Conservation (phyloP, 92 coral and sea anemone genomes). For the Galaxea fascicularis region DNA sequence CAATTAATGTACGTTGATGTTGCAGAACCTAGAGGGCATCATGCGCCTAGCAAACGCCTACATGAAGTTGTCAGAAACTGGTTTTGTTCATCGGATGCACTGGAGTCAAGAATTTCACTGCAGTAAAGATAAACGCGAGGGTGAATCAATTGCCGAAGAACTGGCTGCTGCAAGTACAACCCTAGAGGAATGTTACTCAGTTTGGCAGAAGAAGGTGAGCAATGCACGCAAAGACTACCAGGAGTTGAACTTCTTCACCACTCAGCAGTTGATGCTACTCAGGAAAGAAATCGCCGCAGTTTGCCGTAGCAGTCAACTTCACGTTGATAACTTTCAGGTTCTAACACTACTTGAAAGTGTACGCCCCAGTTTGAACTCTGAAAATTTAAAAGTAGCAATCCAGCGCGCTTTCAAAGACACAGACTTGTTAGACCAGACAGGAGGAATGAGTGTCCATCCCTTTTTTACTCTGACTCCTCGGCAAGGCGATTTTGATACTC, state of each 20-base stretch:
- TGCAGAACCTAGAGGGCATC: constrained; percentile 74
- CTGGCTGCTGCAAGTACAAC: constrained; percentile 50
- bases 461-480: not conserved
- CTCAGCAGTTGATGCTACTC: constrained; percentile 76
- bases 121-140: constrained; percentile 51
- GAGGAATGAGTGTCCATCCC: not conserved
- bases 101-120: constrained; percentile 78
- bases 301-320: constrained; percentile 48
- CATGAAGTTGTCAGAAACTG: constrained; percentile 63
- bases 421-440: not conserved
- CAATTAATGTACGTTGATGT: not conserved
- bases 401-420: constrained; percentile 39
- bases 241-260: constrained; percentile 80
- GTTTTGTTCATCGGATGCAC: constrained; percentile 58
- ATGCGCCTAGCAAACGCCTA: constrained; percentile 63
- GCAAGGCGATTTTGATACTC: not conserved
- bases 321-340: constrained; percentile 52
- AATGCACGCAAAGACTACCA: no score
- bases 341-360: no score
- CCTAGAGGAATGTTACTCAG: constrained; percentile 64
- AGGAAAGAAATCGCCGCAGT: constrained; percentile 74
- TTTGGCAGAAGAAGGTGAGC: constrained; percentile 70
- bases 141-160: constrained; percentile 50
- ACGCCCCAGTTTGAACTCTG: constrained; percentile 52
- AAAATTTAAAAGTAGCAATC: constrained; percentile 51